Evolutionary conservation across 2,113 vertebrate genomes (phyloP).

Genomic region (Nestor notabilis): DNA sequence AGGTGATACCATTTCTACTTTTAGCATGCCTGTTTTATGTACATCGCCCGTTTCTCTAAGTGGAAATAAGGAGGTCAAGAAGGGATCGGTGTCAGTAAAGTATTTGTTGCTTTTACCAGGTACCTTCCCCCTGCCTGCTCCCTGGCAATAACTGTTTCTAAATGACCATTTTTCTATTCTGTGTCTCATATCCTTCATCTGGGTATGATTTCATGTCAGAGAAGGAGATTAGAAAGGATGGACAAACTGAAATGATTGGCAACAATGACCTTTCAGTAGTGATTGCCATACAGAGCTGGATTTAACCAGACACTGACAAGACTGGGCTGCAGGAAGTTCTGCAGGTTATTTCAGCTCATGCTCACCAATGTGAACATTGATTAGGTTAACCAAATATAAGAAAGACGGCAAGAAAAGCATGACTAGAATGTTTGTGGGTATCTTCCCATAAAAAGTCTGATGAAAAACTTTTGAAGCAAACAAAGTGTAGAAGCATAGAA

Average conservation of each 20-base stretch:
- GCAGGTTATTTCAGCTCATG: not conserved
- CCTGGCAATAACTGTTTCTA: not conserved
- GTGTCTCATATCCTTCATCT: not conserved
- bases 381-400: conserved; percentile 1
- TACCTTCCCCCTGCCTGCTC: not conserved
- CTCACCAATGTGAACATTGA: not conserved
- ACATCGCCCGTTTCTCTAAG: not conserved
- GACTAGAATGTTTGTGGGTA: not conserved
- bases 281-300: not conserved
- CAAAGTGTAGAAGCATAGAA: not conserved
- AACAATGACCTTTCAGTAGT: not conserved
- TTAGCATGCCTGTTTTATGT: not conserved
- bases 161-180: not conserved
- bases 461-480: not conserved
- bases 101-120: not conserved
- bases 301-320: not conserved
- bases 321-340: not conserved
- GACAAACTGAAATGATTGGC: not conserved
- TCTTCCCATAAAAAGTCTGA: not conserved
- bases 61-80: not conserved
- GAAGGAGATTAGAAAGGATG: not conserved
- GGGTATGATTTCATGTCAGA: not conserved
- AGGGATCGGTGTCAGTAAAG: not conserved
- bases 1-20: not conserved
- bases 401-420: not conserved